Conservation (phyloP, 2,113 vertebrate genomes). For the Axis porcinus region DNA sequence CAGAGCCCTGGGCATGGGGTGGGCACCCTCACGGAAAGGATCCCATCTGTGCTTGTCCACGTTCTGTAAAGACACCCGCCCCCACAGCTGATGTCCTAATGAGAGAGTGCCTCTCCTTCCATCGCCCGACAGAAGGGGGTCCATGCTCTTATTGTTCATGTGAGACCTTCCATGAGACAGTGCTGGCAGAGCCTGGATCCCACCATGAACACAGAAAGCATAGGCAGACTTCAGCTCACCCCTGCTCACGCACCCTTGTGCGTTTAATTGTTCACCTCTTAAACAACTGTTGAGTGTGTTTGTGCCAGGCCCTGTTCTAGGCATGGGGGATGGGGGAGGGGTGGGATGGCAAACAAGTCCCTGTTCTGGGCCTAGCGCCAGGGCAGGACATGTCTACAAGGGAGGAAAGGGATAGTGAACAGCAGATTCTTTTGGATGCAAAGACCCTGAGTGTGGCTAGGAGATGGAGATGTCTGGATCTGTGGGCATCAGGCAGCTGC, state of each 20-base stretch:
- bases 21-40: background rate
- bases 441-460: rapidly evolving
- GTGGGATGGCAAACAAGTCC: background rate
- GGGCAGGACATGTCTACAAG: background rate
- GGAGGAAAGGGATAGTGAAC: background rate
- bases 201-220: background rate
- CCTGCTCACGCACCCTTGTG: background rate
- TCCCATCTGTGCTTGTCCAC: background rate
- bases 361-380: background rate
- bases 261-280: background rate
- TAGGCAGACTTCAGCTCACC: background rate
- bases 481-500: background rate
- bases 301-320: background rate
- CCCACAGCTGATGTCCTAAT: background rate
- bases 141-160: background rate
- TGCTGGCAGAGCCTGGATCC: constrained; percentile 6
- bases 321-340: background rate
- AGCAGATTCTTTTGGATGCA: background rate
- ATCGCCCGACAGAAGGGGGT: background rate
- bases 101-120: rapidly evolving
- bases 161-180: background rate
- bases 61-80: too few species aligned
- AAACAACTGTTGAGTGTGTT: rapidly evolving
- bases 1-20: background rate
- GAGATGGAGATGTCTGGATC: rapidly evolving